These are phyloP conservation scores for Eleutherodactylus coqui DNA, from an alignment of 2,797 vertebrate genomes.

Conservation along the genomic window DNA sequence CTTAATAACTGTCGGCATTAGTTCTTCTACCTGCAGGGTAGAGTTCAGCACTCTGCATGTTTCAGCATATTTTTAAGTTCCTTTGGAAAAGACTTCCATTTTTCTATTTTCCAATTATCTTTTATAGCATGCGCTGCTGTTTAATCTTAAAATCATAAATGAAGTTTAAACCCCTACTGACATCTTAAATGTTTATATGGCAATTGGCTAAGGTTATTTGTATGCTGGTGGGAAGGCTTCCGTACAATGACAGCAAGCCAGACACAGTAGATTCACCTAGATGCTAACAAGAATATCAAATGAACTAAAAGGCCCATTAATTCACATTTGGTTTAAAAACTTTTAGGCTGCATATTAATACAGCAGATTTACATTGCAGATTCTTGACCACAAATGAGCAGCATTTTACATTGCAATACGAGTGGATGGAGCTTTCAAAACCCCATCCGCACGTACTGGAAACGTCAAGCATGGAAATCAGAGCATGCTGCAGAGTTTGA, in stretches of 20 bases:
- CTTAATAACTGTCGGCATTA: slow-evolving; percentile 26
- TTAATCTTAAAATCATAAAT: slow-evolving; percentile 61
- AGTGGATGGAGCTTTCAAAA: too few relatives aligned
- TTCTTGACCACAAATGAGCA: too few relatives aligned
- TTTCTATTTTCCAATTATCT: slow-evolving; percentile 63
- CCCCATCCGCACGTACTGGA: too few relatives aligned
- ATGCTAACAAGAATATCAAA: background rate
- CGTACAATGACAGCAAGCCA: slow-evolving; percentile 35
- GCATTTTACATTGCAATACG: too few relatives aligned
- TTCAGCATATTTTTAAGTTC: slow-evolving; percentile 59
- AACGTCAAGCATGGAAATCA: too few relatives aligned
- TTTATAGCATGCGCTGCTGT: slow-evolving; percentile 61
- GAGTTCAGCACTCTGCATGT: slow-evolving; percentile 42
- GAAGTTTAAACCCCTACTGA: slow-evolving; percentile 45
- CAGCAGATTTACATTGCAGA: too few relatives aligned
- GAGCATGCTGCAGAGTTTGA: too few relatives aligned
- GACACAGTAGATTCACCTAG: slow-evolving; percentile 2
- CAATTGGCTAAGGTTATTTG: slow-evolving; percentile 43
- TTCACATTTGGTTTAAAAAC: background rate
- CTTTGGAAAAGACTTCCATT: slow-evolving; percentile 57
- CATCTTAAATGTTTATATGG: slow-evolving; percentile 52
- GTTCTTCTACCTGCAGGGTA: slow-evolving; percentile 51
- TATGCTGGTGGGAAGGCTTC: slow-evolving; percentile 33
- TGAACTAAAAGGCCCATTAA: background rate
- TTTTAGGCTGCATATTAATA: too few relatives aligned